These are phyloP conservation scores for Halesus radiatus DNA, from an alignment of 1,140 invertebrate species.

Conservation along the genomic window DNA sequence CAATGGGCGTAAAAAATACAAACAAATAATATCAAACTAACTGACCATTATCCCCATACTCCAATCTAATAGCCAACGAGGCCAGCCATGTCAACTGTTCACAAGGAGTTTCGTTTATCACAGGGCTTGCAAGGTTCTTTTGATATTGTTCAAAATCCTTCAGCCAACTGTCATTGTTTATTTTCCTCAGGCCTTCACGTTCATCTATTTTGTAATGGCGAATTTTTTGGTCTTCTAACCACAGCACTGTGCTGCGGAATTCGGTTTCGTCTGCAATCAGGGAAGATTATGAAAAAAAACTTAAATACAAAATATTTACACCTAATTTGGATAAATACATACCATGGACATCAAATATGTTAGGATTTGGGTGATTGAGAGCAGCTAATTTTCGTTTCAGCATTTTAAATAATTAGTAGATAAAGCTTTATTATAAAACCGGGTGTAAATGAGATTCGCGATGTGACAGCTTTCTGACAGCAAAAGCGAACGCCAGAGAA, in stretches of 20 bases:
- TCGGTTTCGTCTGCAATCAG: slow-evolving; percentile 79
- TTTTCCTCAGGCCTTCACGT: slow-evolving; percentile 78
- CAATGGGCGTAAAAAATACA: too few relatives aligned
- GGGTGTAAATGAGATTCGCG: too few relatives aligned
- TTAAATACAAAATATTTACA: slow-evolving; percentile 30
- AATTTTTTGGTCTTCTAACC: slow-evolving; percentile 96
- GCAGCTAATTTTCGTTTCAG: slow-evolving; percentile 82
- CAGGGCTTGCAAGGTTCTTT: slow-evolving; percentile 78
- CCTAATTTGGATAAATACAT: slow-evolving; percentile 58
- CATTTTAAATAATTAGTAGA: slow-evolving; percentile 66
- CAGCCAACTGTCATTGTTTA: slow-evolving; percentile 77
- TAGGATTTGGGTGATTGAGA: slow-evolving; percentile 80
- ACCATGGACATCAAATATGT: slow-evolving; percentile 79
- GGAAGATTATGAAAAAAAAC: slow-evolving; percentile 48
- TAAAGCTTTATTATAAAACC: background rate
- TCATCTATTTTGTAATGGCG: slow-evolving; percentile 90
- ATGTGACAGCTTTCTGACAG: too few relatives aligned
- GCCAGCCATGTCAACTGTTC: slow-evolving; percentile 91
- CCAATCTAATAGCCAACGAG: slow-evolving; percentile 84
- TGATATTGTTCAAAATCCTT: slow-evolving; percentile 84
- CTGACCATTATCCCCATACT: slow-evolving; percentile 86
- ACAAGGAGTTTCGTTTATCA: slow-evolving; percentile 64
- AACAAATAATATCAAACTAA: background rate
- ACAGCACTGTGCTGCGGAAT: slow-evolving; percentile 85
- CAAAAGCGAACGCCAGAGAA: too few relatives aligned